Evolutionary conservation across 1,140 invertebrate species (phyloP), one percentile per base, ranked within the genome.

Genomic region (Pachypeltis micranthus): DNA sequence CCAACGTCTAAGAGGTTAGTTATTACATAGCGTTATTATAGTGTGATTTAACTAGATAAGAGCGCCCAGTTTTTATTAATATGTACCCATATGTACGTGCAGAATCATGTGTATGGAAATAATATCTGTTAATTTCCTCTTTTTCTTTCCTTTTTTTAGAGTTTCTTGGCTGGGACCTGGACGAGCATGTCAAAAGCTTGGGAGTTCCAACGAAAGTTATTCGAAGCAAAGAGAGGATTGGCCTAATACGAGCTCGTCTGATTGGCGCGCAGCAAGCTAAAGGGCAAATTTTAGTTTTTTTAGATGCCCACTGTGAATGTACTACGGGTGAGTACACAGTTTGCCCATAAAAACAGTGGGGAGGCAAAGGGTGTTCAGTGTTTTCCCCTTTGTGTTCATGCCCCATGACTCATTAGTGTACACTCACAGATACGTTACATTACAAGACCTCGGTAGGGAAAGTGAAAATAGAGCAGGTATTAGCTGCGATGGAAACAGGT

Each of bases 221-320:
- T 21, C 80, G 91, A 60, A 85, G 86, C 62, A 66, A 72, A 28
- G 76, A 83, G 60, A 78, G 94, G 59, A 81, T 86, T 21, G 94
- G 94, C 1, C 74, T 97, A 29, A 90, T 96, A 10, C 84, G 87
- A 62, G 92, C 93, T 0, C 80, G 93, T 59, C 77, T 97, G 0
- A 74, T 91, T 70, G 94, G 94, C 1, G 92, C 93, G 0, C 77
- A 79, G 39, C 71, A 80, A 63, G 91, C 93, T 0, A 78, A 76
- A 29, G 92, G 91, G 0, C 77, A 91, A 70, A 89, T 93, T 28
- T 74, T 94, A 1, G 87, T 87, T 10, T 97, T 96, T 74, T 76
- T 97, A 4, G 93, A 97, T 75, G 91, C 93, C 24, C 93, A 97
- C 74, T 95, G 92, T 72, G 94, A 97, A 79, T 89, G 87, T 70